Evolutionary conservation across 2,888 invertebrate species (phyloP), one percentile per base, ranked within the genome.

Genomic region (Cyrtodaria siliqua): DNA sequence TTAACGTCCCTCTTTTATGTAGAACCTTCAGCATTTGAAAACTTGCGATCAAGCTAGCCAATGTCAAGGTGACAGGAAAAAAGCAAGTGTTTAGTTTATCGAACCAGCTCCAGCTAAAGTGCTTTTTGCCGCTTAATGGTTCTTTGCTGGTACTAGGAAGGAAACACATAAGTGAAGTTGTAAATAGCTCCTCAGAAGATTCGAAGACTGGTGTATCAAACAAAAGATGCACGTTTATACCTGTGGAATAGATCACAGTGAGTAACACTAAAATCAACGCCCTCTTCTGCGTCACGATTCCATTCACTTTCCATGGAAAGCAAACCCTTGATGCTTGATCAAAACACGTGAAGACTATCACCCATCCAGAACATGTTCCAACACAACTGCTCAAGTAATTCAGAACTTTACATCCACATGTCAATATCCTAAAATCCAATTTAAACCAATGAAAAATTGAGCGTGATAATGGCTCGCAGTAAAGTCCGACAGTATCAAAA

Each of bases 1-100:
- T 33, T 12, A 33, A 12, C 4, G 33, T 33, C 33, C 33, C 12
- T 12, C 12, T 33, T 8, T 67, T 38, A 6, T n/a, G 9, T 6
- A 6, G 6, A 16, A 14, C 12, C 2, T 57, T 61, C 16, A 63
- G 18, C 38, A 68, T 59, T 44, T 63, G 63, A 26, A 27, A 26
- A 23, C 53, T 62, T n/a, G 77, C 71, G 16, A 77, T 63, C n/a
- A 77, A 23, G 33, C 63, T 63, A 14, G 71, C 71, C 23, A 71
- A 26, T 16, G 68, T 72, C 8, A 77, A 42, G 1, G 68, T 63
- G 20, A 71, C 55, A 8, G 77, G 77, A 14, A 77, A 60, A 33
- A 77, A 49, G 50, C 68, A 64, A 8, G 33, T 6, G 3, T 47
- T 8, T 8, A 77, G 47, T 14, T 52, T 59, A 12, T 59, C 44